Base-by-base conservation (phyloP, 2,888 invertebrate genomes). In the Cataglyphis cursor region DNA sequence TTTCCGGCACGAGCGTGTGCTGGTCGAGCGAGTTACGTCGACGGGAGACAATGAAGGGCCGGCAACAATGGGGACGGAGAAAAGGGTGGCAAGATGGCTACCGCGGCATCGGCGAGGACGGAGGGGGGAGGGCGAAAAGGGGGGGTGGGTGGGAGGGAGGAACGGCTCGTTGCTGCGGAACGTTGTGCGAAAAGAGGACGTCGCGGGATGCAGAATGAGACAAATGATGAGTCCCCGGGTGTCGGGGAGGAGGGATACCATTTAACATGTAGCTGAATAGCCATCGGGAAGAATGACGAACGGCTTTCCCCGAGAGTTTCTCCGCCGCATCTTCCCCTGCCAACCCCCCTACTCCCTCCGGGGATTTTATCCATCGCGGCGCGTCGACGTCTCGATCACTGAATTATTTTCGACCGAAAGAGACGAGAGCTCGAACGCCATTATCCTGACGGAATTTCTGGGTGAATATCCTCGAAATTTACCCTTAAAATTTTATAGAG, bases 191-290 rank as follows among this genome's bases (percentile, higher is more conserved):
- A 90, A 90, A 86, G 89, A 85, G 91, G 73, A 81, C 78, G 70
- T 66, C 83, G 82, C 61, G 81, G 84, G 59, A 73, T 59, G 83
- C 84, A 83, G 78, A 85, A 87, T 87, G 85, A 83, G 88, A 89
- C 89, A 89, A 92, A 93, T 92, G 93, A 93, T 91, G 93, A 93
- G 90, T 92, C 89, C 89, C 86, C 89, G 81, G 81, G 84, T 86
- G 87, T 87, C 80, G 80, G 73, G 59, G 21, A 35, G n/a, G n/a
- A 5, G 48, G 51, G 21, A 73, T 51, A 76, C 38, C 91, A 93
- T 93, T 93, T 92, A 93, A 92, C 92, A 91, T 93, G 93, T 91
- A 89, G 88, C 90, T 93, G 93, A 93, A 93, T 93, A 90, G 91
- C 91, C 90, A 92, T 92, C 90, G 87, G 87, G 85, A 92, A 92